Conservation (phyloP, 2,888 invertebrate genomes). For the Campoplex nolae region DNA sequence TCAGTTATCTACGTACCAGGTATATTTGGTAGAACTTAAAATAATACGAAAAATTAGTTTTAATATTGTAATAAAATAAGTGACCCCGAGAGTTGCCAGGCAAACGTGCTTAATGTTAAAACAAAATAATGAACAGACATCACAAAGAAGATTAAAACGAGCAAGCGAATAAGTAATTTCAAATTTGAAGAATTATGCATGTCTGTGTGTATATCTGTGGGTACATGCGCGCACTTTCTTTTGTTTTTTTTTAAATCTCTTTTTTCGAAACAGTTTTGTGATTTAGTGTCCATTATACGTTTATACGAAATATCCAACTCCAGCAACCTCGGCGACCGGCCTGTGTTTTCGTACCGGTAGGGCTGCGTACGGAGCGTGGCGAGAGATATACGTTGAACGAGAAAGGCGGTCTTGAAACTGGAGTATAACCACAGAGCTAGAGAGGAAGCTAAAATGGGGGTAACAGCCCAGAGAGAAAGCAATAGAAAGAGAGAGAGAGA, state of each 20-base stretch:
- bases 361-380: slow-evolving; percentile 33
- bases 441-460: slow-evolving; percentile 52
- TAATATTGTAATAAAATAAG: not conserved
- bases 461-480: slow-evolving; percentile 33
- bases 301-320: slow-evolving; percentile 41
- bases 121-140: slow-evolving; percentile 7
- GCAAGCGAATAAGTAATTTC: not conserved
- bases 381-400: slow-evolving; percentile 38
- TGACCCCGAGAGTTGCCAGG: not conserved
- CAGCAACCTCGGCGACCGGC: slow-evolving; percentile 16
- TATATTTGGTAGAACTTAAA: not conserved
- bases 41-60: not conserved
- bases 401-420: slow-evolving; percentile 58
- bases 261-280: slow-evolving; percentile 25
- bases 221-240: not conserved
- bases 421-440: slow-evolving; percentile 55
- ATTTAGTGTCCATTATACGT: slow-evolving; percentile 45
- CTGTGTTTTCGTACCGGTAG: not conserved
- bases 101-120: not conserved
- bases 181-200: not conserved
- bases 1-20: not conserved
- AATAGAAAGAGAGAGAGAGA: slow-evolving; percentile 36
- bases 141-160: not conserved
- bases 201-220: not conserved
- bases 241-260: not conserved